phyloP scores from a whole-genome alignment of 2,888 invertebrate genomes.

The Minunthozetes semirufus region DNA sequence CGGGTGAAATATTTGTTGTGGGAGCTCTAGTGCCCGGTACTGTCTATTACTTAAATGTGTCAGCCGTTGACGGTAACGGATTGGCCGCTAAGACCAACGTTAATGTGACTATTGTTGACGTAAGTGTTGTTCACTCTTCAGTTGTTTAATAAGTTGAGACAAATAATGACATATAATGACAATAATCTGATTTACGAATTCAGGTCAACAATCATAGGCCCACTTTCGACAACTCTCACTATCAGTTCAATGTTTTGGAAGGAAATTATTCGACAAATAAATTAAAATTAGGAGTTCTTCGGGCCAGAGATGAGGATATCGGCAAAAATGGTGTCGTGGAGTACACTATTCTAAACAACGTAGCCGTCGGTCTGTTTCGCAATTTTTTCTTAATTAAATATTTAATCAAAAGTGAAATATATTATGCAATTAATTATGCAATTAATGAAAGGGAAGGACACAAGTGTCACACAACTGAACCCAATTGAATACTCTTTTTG shows the following conservation, averaged over 20 bases:
- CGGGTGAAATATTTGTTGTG: conserved; percentile 44
- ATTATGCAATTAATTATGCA: background rate
- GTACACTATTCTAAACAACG: conserved; percentile 52
- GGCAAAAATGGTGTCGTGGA: conserved; percentile 70
- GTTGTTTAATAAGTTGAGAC: background rate
- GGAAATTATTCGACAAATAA: conserved; percentile 64
- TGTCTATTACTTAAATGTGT: conserved; percentile 57
- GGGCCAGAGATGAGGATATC: conserved; percentile 70
- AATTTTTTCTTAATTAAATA: background rate
- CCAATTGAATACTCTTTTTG: too few species aligned
- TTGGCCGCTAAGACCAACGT: conserved; percentile 62
- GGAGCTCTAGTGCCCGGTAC: conserved; percentile 43
- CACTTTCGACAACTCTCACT: conserved; percentile 71
- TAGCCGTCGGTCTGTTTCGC: conserved; percentile 35
- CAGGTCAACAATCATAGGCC: conserved; percentile 68
- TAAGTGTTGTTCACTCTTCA: conserved; percentile 46
- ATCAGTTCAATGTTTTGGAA: conserved; percentile 72
- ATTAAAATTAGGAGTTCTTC: conserved; percentile 61
- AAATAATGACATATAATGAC: too few species aligned
- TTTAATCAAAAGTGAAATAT: background rate
- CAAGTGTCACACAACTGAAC: too few species aligned
- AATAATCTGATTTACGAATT: too few species aligned
- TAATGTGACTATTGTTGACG: conserved; percentile 59
- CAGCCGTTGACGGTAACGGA: conserved; percentile 68
- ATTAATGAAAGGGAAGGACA: too few species aligned